Conservation (phyloP, 2,888 invertebrate species). For the Epirrhoe tristata region DNA sequence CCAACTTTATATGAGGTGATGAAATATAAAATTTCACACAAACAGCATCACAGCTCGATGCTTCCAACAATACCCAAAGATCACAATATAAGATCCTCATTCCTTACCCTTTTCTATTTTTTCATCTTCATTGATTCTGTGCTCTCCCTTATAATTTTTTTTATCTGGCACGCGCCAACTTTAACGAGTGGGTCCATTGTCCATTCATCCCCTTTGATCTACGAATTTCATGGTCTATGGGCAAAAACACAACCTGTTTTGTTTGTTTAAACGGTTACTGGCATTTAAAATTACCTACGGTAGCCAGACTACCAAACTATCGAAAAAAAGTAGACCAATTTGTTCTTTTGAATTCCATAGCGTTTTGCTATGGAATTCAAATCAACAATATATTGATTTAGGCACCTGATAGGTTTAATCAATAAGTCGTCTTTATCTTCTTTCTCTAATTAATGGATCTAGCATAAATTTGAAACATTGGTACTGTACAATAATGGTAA, state of each 20-base stretch:
- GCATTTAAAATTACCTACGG: neutral
- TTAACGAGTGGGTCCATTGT: neutral
- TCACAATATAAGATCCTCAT: slow-evolving; percentile 26
- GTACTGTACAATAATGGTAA: too few species aligned
- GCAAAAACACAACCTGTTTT: slow-evolving; percentile 46
- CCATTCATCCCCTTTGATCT: slow-evolving; percentile 26
- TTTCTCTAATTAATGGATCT: too few species aligned
- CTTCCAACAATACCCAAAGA: slow-evolving; percentile 23
- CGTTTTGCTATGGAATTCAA: too few species aligned
- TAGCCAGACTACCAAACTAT: too few species aligned
- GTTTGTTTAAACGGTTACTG: slow-evolving; percentile 26
- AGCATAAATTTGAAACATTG: too few species aligned
- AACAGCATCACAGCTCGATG: slow-evolving; percentile 37
- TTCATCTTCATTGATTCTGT: slow-evolving; percentile 38
- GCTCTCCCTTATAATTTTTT: slow-evolving; percentile 19
- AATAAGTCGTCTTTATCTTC: too few species aligned
- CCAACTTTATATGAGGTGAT: slow-evolving; percentile 35
- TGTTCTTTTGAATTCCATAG: too few species aligned
- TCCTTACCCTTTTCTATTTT: slow-evolving; percentile 20
- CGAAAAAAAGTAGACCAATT: too few species aligned
- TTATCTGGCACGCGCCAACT: slow-evolving; percentile 51
- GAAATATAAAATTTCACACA: slow-evolving; percentile 44
- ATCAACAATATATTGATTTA: too few species aligned
- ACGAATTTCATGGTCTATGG: slow-evolving; percentile 19
- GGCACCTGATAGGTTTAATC: too few species aligned